A percentile compares a stretch with the other conserved stretches of the same genome.
These are phyloP conservation scores for Camponotus vicinus DNA, from an alignment of 1,140 invertebrate genomes.

Conservation along the genomic window DNA sequence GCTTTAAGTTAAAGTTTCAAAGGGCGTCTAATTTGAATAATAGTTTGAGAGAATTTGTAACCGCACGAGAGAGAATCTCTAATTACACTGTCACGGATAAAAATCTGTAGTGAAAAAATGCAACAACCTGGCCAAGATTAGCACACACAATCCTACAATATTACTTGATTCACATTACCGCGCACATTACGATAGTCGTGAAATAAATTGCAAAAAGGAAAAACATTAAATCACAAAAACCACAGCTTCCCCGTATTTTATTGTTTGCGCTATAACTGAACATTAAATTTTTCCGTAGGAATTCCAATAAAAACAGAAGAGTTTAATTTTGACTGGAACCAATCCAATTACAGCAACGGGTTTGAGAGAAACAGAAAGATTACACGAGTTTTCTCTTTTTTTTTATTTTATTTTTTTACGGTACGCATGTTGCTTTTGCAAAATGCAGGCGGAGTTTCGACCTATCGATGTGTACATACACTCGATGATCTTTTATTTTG, in stretches of 20 bases:
- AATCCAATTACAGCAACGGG: conserved; percentile 47
- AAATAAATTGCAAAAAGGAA: neutral
- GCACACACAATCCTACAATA: no score
- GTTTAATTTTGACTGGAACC: conserved; percentile 32
- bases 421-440: neutral
- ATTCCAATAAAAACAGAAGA: conserved; percentile 47
- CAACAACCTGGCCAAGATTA: neutral
- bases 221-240: conserved; percentile 24
- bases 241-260: conserved; percentile 2
- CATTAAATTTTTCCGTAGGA: conserved; percentile 33
- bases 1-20: conserved; percentile 7
- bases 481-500: neutral
- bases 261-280: neutral
- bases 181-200: conserved; percentile 5
- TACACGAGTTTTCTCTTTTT: neutral
- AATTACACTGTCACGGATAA: neutral
- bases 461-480: neutral
- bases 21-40: conserved; percentile 10
- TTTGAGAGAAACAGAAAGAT: neutral
- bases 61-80: no score
- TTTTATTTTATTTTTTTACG: neutral
- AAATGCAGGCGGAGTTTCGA: conserved; percentile 5
- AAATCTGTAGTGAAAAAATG: conserved; percentile 4
- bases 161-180: neutral
- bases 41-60: conserved; percentile 16